Base-by-base conservation (phyloP, 2,888 invertebrate genomes). In the Hyppa rectilinea region DNA sequence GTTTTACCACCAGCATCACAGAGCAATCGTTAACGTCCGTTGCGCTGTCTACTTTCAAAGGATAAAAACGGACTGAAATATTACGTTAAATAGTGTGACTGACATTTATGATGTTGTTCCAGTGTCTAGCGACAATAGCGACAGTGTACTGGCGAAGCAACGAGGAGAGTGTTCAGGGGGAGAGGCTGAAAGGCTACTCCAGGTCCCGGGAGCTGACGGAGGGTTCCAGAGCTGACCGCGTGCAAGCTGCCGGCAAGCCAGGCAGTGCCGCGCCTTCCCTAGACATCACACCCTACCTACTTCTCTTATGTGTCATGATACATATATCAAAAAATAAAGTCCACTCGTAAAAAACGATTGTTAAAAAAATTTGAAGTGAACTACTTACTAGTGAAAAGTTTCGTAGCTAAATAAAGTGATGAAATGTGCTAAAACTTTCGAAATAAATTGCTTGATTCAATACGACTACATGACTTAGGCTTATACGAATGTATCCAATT, bases 111-210 rank as follows among this genome's bases (percentile, higher is more conserved):
- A 50, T 29, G 47, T 81, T 86, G 80, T 91, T 92, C 31, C 93
- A 97, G 97, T 98, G 98, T 96, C 96, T 98, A 91, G 98, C 98
- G 74, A 98, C 98, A 86, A 98, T 98, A 92, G 98, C 98, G 69
- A 97, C 98, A 47, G 97, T 98, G 55, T 98, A 98, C 94, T 98
- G 98, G 97, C 97, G 97, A 85, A 98, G 97, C 91, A 98, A 98
- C 93, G 98, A 98, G 92, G 98, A 98, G 91, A 98, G 98, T 88
- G 98, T 98, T 62, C 98, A 98, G 92, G 97, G 98, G 45, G 97
- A 97, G 85, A 96, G 97, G 86, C 97, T 97, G 87, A 97, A 97
- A 89, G 97, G 97, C 63, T 97, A 98, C 81, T 97, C 97, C 58
- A 97, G 98, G 90, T 98, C 98, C 81, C 96, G 98, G 71, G 98